A percentile compares a stretch with the other conserved stretches of the same genome.
phyloP scores from a whole-genome alignment of 2,888 invertebrate species.

The Tetragonisca angustula region DNA sequence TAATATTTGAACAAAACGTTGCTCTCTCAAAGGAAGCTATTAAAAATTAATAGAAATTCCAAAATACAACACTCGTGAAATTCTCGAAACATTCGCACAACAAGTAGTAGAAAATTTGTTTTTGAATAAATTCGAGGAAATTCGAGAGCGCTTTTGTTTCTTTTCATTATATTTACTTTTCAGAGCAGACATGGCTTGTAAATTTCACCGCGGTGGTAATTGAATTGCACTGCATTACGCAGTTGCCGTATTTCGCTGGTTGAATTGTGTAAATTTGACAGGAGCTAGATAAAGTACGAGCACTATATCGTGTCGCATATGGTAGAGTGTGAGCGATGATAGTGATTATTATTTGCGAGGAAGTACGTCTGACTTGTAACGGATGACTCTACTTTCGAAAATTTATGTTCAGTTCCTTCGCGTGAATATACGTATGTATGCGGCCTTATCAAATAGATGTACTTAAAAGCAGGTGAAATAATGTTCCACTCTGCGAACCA shows the following conservation, averaged over 20 bases:
- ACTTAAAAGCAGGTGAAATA: not conserved
- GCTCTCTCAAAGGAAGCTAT: not conserved
- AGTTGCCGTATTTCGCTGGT: slow-evolving; percentile 7
- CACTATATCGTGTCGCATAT: slow-evolving; percentile 8
- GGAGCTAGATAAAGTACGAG: slow-evolving; percentile 14
- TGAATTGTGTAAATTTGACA: slow-evolving; percentile 30
- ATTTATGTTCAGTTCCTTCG: slow-evolving; percentile 31
- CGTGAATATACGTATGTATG: not conserved
- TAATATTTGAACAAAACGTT: not conserved
- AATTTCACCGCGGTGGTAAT: not conserved
- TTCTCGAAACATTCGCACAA: not conserved
- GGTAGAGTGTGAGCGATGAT: slow-evolving; percentile 35
- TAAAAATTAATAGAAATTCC: not conserved
- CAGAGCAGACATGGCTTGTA: not conserved
- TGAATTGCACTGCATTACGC: not conserved
- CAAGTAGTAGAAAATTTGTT: not conserved
- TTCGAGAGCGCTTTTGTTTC: not conserved
- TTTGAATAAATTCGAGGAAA: not conserved
- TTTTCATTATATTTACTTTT: not conserved
- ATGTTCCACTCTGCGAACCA: not conserved
- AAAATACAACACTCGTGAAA: not conserved
- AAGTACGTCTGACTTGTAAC: slow-evolving; percentile 39
- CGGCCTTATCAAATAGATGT: slow-evolving; percentile 1
- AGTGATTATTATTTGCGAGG: slow-evolving; percentile 46
- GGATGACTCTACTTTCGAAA: slow-evolving; percentile 41